Conservation (phyloP, 1,140 invertebrate genomes). For the Arctopsyche grandis region DNA sequence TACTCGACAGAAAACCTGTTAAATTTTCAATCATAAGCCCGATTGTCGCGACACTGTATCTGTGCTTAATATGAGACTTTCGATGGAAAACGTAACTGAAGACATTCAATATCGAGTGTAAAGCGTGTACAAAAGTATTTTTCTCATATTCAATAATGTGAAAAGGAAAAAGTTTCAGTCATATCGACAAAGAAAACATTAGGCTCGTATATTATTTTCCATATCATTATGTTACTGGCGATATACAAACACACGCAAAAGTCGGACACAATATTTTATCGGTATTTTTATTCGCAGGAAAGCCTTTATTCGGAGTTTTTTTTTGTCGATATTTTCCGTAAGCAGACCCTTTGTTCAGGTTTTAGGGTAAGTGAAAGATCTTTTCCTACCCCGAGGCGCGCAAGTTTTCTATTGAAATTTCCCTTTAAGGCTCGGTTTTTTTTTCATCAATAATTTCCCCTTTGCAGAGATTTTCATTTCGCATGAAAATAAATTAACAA, state of each 20-base stretch:
- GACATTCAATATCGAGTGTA: too few relatives aligned
- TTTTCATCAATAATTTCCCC: slow-evolving; percentile 21
- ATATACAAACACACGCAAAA: slow-evolving; percentile 23
- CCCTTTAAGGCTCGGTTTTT: slow-evolving; percentile 16
- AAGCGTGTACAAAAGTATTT: too few relatives aligned
- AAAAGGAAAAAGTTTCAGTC: slow-evolving; percentile 5
- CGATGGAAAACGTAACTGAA: too few relatives aligned
- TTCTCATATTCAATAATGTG: too few relatives aligned
- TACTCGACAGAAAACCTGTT: too few relatives aligned
- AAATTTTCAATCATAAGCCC: too few relatives aligned
- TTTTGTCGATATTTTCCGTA: slow-evolving; percentile 32
- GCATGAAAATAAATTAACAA: slow-evolving; percentile 26
- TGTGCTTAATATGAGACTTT: too few relatives aligned
- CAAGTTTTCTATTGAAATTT: slow-evolving; percentile 29
- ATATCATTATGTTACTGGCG: slow-evolving; percentile 20
- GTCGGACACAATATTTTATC: slow-evolving; percentile 29
- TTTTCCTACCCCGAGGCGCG: slow-evolving; percentile 28
- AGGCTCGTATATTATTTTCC: slow-evolving; percentile 28
- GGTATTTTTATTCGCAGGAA: slow-evolving; percentile 25
- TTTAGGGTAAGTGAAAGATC: slow-evolving; percentile 32
- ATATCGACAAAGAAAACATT: slow-evolving; percentile 13
- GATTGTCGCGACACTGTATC: too few relatives aligned
- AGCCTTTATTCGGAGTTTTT: slow-evolving; percentile 16
- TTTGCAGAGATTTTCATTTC: slow-evolving; percentile 25
- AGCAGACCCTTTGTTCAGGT: slow-evolving; percentile 28